Evolutionary conservation across 2,888 invertebrate genomes (phyloP).

Genomic region (Diaperis boleti): DNA sequence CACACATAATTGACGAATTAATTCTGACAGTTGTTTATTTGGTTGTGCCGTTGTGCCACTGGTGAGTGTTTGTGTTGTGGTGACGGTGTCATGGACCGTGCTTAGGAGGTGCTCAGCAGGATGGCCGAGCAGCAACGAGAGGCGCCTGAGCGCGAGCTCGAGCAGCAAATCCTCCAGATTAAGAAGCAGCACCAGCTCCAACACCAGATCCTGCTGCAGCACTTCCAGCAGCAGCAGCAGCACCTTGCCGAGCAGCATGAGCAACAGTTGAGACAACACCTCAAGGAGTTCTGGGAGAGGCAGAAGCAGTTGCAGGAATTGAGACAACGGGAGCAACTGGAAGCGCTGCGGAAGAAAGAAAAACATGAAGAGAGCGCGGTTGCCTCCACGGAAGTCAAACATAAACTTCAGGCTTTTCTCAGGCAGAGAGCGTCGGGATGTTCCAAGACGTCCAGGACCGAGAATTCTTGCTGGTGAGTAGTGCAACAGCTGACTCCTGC

Average conservation of each 20-base stretch:
- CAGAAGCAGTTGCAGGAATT: slow-evolving; percentile 83
- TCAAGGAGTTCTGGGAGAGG: slow-evolving; percentile 94
- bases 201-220: slow-evolving; percentile 90
- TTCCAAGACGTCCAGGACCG: slow-evolving; percentile 61
- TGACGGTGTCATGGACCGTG: slow-evolving; percentile 53
- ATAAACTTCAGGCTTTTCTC: slow-evolving; percentile 85
- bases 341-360: slow-evolving; percentile 91
- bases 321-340: slow-evolving; percentile 84
- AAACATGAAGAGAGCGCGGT: slow-evolving; percentile 96
- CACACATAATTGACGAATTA: slow-evolving; percentile 63
- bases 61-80: slow-evolving; percentile 43
- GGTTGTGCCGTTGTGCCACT: slow-evolving; percentile 50
- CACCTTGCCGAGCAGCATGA: slow-evolving; percentile 92
- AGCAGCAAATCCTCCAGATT: slow-evolving; percentile 76
- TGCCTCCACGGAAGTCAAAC: slow-evolving; percentile 96
- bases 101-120: slow-evolving; percentile 55
- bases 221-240: slow-evolving; percentile 92
- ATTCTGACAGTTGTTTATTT: slow-evolving; percentile 62
- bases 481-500: slow-evolving; percentile 41
- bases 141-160: slow-evolving; percentile 65
- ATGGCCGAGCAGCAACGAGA: slow-evolving; percentile 64
- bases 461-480: slow-evolving; percentile 66
- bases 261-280: slow-evolving; percentile 88
- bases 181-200: slow-evolving; percentile 95
- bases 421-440: slow-evolving; percentile 64